Base-by-base conservation (phyloP, 2,797 vertebrate species). In the Cetoscarus ocellatus region DNA sequence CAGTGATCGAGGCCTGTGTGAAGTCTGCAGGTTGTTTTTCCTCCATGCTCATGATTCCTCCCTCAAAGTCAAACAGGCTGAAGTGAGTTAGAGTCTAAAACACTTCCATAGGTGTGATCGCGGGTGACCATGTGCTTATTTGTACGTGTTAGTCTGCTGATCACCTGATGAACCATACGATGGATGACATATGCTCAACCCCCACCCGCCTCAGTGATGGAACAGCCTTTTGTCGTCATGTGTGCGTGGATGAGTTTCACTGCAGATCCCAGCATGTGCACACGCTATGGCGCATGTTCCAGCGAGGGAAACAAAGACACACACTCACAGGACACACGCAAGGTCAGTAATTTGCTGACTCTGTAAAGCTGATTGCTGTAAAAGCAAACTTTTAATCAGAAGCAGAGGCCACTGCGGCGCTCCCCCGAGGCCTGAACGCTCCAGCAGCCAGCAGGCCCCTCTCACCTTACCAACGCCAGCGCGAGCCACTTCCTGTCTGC, bases 331-430 rank as follows among this genome's bases (percentile, higher is more conserved):
- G 55, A 86, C 70, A 65, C 45, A 18, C 17, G 14, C 83, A 91
- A 92, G 88, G 91, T 91, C 91, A 87, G 79, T 43, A 50, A 81
- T 85, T 66, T 85, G 88, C 86, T 84, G 87, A 93, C 77, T 88
- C 77, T 76, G 86, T 78, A 70, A 76, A 86, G 78, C 80, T 72
- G 74, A 78, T 82, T 83, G 85, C 86, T 73, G 87, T 61, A 86
- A 88, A 88, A 83, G 84, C 84, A 73, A 78, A 86, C 56, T 83
- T 88, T 79, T 70, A 82, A 80, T 91, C 83, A 81, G 81, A 86
- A 69, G 67, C 78, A 71, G 71, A 83, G 70, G 80, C 79, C 81
- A 77, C 74, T 82, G 86, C 85, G 79, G 82, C 18, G 61, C 50
- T 78, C 81, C 80, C 82, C n/a, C 43, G 73, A 68, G 78, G 54